phyloP scores from a whole-genome alignment of 2,113 vertebrate genomes.

The Pollachius pollachius region DNA sequence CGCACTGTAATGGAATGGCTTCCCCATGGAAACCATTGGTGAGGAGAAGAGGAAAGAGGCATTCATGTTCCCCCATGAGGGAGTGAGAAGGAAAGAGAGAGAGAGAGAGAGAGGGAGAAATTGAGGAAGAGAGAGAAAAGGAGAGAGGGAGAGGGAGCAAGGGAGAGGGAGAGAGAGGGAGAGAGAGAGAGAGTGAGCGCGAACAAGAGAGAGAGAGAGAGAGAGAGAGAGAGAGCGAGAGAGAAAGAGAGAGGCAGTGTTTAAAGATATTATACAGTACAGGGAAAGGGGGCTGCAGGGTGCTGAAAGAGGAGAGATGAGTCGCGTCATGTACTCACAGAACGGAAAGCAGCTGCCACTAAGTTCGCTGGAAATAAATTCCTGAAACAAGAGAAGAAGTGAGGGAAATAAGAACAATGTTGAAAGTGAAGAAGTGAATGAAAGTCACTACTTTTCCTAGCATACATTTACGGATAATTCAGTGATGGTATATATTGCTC shows the following conservation, averaged over 20 bases:
- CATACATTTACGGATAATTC: too few relatives aligned
- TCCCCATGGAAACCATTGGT: conserved; percentile 61
- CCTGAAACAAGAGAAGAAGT: conserved; percentile 70
- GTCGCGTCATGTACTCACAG: conserved; percentile 76
- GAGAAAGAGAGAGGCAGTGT: too few relatives aligned
- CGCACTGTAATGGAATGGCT: conserved; percentile 57
- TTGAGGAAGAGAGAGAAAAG: too few relatives aligned
- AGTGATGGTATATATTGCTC: too few relatives aligned
- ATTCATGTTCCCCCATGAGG: background rate
- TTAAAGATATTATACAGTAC: too few relatives aligned
- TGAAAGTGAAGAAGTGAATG: conserved; percentile 8
- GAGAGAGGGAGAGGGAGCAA: too few relatives aligned
- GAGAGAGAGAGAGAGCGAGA: too few relatives aligned
- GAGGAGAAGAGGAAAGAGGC: conserved; percentile 33
- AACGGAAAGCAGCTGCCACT: conserved; percentile 87
- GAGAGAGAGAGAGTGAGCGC: too few relatives aligned
- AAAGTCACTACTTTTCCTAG: background rate
- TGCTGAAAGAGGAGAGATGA: background rate
- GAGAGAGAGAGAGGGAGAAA: background rate
- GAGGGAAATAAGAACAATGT: conserved; percentile 28
- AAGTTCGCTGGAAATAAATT: conserved; percentile 96
- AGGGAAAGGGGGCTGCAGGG: background rate
- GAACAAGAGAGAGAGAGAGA: too few relatives aligned
- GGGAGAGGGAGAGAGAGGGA: too few relatives aligned
- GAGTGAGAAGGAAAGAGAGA: background rate